Percentiles rank a stretch among this genome's conserved stretches.
Conservation (phyloP, 2,888 invertebrate genomes). For the Tenthredo livida region DNA sequence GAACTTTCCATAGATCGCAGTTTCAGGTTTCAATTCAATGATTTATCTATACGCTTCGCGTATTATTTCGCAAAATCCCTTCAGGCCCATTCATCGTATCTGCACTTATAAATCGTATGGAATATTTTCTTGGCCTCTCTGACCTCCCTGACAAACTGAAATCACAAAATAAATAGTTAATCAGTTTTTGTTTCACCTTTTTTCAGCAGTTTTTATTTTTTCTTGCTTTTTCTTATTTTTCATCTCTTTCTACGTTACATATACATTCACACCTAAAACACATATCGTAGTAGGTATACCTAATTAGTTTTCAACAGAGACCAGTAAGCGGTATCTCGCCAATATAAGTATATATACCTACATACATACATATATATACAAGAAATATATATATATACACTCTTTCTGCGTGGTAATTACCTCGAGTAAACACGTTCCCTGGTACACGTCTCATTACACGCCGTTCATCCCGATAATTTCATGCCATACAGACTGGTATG, state of each 20-base stretch:
- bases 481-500: not conserved
- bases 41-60: not conserved
- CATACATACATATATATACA: not conserved
- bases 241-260: not conserved
- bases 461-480: constrained; percentile 23
- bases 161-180: not conserved
- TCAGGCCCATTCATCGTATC: not conserved
- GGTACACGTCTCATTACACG: constrained; percentile 6
- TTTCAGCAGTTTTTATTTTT: not conserved
- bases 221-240: not conserved
- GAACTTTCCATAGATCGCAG: not conserved
- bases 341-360: not conserved
- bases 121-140: not conserved
- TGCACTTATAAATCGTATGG: not conserved
- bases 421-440: constrained; percentile 17
- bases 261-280: not conserved
- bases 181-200: not conserved
- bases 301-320: not conserved
- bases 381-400: too few species aligned
- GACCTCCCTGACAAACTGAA: not conserved
- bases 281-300: not conserved
- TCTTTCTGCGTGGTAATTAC: constrained; percentile 6
- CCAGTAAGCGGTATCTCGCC: not conserved
- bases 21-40: not conserved
- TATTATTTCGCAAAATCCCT: not conserved